Conservation (phyloP, 2,113 vertebrate species). For the Protobothrops flavoviridis region DNA sequence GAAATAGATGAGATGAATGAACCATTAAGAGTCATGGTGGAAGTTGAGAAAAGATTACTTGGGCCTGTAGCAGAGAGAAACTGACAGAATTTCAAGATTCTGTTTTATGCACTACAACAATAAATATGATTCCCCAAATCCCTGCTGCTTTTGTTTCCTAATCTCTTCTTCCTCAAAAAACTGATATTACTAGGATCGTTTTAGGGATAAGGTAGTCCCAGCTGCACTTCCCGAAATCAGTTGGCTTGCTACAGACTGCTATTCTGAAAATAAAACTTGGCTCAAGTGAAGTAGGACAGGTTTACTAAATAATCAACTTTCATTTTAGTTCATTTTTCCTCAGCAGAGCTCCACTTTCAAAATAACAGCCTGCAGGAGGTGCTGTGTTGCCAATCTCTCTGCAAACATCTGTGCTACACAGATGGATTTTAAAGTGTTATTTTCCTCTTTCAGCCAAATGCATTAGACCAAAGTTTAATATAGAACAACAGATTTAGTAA, state of each 20-base stretch:
- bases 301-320: neutral
- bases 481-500: neutral
- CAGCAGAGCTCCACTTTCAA: neutral
- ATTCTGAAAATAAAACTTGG: neutral
- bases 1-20: neutral
- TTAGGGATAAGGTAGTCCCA: neutral
- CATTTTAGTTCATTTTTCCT: neutral
- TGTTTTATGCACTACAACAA: neutral
- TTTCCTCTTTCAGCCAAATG: neutral
- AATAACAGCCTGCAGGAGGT: neutral
- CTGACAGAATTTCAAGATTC: neutral
- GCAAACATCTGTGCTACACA: neutral
- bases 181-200: neutral
- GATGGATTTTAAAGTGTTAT: neutral
- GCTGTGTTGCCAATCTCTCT: neutral
- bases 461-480: neutral
- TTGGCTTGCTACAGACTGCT: neutral
- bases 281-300: neutral
- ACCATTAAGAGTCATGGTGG: neutral
- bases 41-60: neutral
- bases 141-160: neutral
- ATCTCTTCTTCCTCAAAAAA: neutral
- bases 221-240: neutral
- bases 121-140: neutral
- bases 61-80: neutral